Evolutionary conservation across 1,140 invertebrate species (phyloP).

Genomic region (Monochamus saltuarius): DNA sequence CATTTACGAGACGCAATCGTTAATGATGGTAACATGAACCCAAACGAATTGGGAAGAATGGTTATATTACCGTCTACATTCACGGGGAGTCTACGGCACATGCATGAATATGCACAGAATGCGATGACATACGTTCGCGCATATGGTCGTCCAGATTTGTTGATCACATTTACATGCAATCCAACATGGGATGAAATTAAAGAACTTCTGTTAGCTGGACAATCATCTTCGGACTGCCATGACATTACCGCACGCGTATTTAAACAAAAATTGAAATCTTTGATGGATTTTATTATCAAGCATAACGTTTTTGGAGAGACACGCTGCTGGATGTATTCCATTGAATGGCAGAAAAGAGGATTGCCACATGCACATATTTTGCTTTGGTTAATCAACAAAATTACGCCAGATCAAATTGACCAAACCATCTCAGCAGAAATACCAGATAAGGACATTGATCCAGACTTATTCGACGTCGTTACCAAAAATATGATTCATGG

Average conservation of each 20-base stretch:
- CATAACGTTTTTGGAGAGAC: constrained; percentile 42
- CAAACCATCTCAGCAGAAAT: constrained; percentile 58
- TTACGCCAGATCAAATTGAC: constrained; percentile 53
- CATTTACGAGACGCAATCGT: constrained; percentile 1
- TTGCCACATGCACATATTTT: constrained; percentile 56
- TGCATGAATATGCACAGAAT: too few species aligned
- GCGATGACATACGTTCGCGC: too few species aligned
- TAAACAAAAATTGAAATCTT: constrained; percentile 49
- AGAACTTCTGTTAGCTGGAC: constrained; percentile 22
- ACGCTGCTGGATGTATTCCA: constrained; percentile 46
- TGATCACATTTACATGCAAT: too few species aligned
- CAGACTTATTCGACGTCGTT: constrained; percentile 49
- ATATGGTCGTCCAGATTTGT: too few species aligned
- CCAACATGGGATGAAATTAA: too few species aligned
- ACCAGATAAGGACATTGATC: constrained; percentile 53
- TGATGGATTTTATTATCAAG: constrained; percentile 46
- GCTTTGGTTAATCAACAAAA: constrained; percentile 54
- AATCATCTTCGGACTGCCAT: constrained; percentile 47
- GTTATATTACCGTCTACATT: constrained; percentile 18
- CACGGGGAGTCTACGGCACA: constrained; percentile 3
- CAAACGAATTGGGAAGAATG: constrained; percentile 13
- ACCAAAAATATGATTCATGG: constrained; percentile 58
- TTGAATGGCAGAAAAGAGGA: constrained; percentile 55
- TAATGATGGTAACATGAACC: constrained; percentile 13
- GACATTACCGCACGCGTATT: constrained; percentile 56